Conservation (phyloP, 2,797 vertebrate species). For the Phyllotis vaccarum region DNA sequence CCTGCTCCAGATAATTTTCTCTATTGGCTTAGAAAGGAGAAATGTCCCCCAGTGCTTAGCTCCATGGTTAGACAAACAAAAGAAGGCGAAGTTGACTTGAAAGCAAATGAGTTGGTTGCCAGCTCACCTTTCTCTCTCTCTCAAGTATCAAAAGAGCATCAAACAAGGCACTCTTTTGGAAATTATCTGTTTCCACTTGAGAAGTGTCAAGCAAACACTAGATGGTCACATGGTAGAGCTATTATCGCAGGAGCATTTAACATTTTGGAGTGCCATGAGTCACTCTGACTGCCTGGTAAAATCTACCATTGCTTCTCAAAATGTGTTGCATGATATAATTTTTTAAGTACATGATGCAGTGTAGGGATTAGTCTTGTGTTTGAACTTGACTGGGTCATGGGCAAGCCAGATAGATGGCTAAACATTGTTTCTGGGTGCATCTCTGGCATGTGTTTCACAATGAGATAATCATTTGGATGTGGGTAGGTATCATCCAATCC, state of each 20-base stretch:
- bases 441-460: background rate
- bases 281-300: background rate
- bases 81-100: background rate
- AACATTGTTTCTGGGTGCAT: background rate
- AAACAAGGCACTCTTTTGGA: background rate
- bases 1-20: too few species aligned
- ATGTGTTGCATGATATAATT: background rate
- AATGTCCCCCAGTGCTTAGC: fast-evolving
- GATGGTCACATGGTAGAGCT: background rate
- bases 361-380: background rate
- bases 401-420: background rate
- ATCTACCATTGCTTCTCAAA: background rate
- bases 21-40: background rate
- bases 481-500: background rate
- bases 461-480: background rate
- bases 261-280: background rate
- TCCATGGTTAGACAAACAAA: background rate
- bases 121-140: background rate
- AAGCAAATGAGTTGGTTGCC: background rate
- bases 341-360: background rate
- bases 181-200: background rate
- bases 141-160: background rate
- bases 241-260: background rate
- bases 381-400: background rate
- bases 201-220: background rate